Conservation (phyloP, 2,797 vertebrate genomes). For the Champsocephalus esox region DNA sequence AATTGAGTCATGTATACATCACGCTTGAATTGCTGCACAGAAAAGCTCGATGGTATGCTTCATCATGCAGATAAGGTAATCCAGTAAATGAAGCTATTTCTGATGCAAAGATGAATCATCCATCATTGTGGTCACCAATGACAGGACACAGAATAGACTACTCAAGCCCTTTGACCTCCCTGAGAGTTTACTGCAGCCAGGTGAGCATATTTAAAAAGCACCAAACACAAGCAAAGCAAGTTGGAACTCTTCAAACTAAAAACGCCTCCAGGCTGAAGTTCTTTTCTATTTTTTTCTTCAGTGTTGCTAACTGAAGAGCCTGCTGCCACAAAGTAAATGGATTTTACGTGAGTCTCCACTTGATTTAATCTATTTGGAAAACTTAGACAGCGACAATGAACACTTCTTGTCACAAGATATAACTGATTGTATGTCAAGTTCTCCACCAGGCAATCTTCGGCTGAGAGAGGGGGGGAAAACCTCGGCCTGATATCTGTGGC, state of each 20-base stretch:
- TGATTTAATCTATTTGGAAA: conserved; percentile 56
- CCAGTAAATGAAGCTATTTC: conserved; percentile 48
- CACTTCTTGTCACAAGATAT: conserved; percentile 54
- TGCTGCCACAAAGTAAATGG: conserved; percentile 30
- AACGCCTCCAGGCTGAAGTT: conserved; percentile 22
- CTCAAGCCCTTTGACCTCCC: conserved; percentile 48
- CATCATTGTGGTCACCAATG: conserved; percentile 32
- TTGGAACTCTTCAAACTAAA: conserved; percentile 35
- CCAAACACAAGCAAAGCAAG: conserved; percentile 27
- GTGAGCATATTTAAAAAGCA: conserved; percentile 35
- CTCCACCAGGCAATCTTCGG: conserved; percentile 45
- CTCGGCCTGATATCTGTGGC: conserved; percentile 72
- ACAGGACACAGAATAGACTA: conserved; percentile 6
- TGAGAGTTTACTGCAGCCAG: conserved; percentile 26
- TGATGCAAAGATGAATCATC: conserved; percentile 41
- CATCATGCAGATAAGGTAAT: conserved; percentile 37
- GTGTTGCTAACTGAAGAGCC: conserved; percentile 1
- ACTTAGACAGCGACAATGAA: conserved; percentile 39
- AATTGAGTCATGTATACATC: conserved; percentile 1
- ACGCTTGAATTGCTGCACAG: conserved; percentile 11
- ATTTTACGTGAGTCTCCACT: conserved; percentile 33
- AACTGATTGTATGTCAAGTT: conserved; percentile 58
- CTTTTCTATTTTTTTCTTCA: conserved; percentile 7
- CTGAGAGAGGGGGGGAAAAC: conserved; percentile 63
- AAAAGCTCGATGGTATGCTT: conserved; percentile 13